Base-by-base conservation (phyloP, 2,113 vertebrate genomes). In the Hyperopisus bebe region DNA sequence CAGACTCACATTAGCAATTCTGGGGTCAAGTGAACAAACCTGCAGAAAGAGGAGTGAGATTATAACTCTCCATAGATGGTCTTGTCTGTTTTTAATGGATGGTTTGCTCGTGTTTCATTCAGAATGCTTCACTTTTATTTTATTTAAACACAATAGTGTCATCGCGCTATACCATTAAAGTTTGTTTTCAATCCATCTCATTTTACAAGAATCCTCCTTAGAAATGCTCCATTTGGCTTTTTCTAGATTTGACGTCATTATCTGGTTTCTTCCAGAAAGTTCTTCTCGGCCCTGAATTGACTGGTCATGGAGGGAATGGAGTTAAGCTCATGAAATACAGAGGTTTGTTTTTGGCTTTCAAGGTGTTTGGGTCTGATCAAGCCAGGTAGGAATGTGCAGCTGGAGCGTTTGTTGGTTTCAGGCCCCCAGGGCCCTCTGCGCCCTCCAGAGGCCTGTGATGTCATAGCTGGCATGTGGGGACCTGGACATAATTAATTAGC, bases 401-500 rank as follows among this genome's bases (percentile, higher is more conserved):
- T 80, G 31, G 74, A 80, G 44, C 24, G 5, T 10, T n/a, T 77
- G 70, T 44, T 85, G 46, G 3, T 85, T 85, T 85, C 1, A 24
- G 42, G 31, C 55, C 82, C 19, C 82, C 19, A 80, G 62, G 24
- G 44, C 27, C n/a, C 62, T 66, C n/a, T n/a, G 24, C 11, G 27
- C 89, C 55, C 89, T 82, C 90, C 17, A 7, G 15, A 42, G 31
- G 84, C 85, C 86, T 90, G 87, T 89, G 91, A 93, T 94, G 91
- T 94, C 90, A 93, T 90, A 89, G 85, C 89, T 93, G 93, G 91
- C 90, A 62, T 87, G 90, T 51, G 88, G 58, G 17, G 89, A 85
- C 85, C 87, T 92, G 90, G 87, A 92, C 92, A 84, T 93, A 91
- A 92, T 91, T 92, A 93, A 93, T 94, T 93, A 93, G 90, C 91